Conservation (phyloP, 2,113 vertebrate species). For the Procapra przewalskii region DNA sequence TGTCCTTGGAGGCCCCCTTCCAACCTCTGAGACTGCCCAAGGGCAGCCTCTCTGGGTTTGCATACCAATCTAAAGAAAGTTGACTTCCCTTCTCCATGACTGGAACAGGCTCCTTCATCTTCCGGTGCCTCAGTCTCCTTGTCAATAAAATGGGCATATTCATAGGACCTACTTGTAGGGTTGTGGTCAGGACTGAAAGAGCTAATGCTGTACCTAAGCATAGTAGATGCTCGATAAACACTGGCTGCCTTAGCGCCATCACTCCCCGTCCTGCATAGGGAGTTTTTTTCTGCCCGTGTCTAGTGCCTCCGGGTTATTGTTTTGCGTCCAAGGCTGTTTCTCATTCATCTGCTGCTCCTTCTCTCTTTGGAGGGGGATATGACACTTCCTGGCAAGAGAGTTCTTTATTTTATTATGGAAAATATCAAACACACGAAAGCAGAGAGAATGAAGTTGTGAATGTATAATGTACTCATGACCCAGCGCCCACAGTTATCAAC, state of each 20-base stretch:
- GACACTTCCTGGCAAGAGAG: not conserved
- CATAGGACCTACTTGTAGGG: not conserved
- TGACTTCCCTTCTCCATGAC: not conserved
- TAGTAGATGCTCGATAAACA: not conserved
- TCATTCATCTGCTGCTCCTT: not conserved
- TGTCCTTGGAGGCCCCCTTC: not conserved
- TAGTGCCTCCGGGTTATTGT: not conserved
- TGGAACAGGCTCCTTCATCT: not conserved
- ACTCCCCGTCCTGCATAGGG: not conserved
- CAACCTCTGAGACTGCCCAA: not conserved
- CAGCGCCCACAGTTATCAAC: no score
- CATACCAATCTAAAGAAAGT: not conserved
- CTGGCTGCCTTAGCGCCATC: accelerated
- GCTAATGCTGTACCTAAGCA: not conserved
- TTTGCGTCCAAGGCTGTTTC: not conserved
- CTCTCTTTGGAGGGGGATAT: not conserved
- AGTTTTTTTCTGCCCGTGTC: not conserved
- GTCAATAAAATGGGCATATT: not conserved
- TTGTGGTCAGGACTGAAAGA: not conserved
- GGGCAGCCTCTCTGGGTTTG: not conserved
- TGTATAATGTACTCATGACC: no score
- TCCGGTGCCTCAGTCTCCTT: not conserved
- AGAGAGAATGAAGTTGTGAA: not conserved
- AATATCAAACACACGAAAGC: not conserved
- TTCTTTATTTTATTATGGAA: not conserved